phyloP scores from a whole-genome alignment of 2,888 invertebrate genomes.

The Campoplex nolae region DNA sequence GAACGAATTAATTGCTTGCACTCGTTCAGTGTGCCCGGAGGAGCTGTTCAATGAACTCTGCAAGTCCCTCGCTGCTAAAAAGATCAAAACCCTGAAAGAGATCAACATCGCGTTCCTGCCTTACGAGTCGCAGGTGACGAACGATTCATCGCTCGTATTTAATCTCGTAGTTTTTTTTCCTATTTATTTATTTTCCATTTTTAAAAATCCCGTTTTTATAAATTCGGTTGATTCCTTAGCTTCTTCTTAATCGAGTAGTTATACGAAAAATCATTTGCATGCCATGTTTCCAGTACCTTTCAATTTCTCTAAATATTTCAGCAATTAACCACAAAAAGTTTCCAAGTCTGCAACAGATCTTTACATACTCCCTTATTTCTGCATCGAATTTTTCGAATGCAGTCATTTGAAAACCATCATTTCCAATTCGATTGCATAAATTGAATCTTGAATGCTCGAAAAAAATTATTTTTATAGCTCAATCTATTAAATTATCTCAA shows the following conservation, averaged over 20 bases:
- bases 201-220: background rate
- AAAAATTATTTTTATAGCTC: background rate
- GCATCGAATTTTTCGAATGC: background rate
- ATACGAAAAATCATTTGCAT: background rate
- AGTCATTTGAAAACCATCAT: background rate
- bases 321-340: background rate
- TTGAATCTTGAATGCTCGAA: background rate
- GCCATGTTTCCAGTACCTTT: background rate
- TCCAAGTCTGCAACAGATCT: background rate
- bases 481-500: background rate
- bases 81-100: constrained; percentile 99
- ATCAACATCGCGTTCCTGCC: constrained; percentile 99
- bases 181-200: background rate
- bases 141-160: constrained; percentile 65
- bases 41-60: constrained; percentile 98
- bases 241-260: background rate
- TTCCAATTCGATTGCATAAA: background rate
- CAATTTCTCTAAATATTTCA: background rate
- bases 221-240: background rate
- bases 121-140: constrained; percentile 96
- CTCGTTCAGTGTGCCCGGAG: constrained; percentile 94
- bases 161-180: constrained; percentile 34
- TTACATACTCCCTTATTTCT: background rate
- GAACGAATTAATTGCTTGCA: constrained; percentile 78
- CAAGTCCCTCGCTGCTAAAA: constrained; percentile 97